Percentiles rank a stretch among this genome's conserved stretches.
Conservation (phyloP, 2,888 invertebrate genomes). For the Noctua janthe region DNA sequence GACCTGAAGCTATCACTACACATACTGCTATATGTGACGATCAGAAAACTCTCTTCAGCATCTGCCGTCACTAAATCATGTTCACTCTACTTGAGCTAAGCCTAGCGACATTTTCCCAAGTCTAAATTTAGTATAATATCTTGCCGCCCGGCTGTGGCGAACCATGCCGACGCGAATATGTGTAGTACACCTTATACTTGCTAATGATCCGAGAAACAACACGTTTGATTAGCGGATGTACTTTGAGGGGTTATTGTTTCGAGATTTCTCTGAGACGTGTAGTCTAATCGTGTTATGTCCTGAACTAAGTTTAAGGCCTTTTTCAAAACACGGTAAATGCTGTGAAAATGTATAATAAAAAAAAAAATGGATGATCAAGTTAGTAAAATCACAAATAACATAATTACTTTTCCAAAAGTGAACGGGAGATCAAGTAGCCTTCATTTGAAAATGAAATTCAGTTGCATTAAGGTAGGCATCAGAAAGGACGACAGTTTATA, state of each 20-base stretch:
- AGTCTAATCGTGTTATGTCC: not conserved
- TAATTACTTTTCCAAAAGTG: not conserved
- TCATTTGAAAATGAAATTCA: not conserved
- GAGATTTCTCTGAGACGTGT: constrained; percentile 11
- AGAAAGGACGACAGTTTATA: not conserved
- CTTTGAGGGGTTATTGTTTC: constrained; percentile 4
- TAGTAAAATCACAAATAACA: not conserved
- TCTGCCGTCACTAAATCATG: not conserved
- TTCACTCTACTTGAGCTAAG: not conserved
- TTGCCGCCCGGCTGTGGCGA: not conserved
- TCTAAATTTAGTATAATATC: not conserved
- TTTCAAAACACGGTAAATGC: not conserved
- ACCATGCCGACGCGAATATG: not conserved
- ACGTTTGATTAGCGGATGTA: constrained; percentile 18
- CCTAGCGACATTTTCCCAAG: no score
- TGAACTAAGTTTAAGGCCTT: not conserved
- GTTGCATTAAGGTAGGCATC: not conserved
- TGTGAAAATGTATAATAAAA: no score
- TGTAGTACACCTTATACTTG: constrained; percentile 8
- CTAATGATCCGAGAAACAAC: constrained; percentile 28
- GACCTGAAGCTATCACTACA: not conserved
- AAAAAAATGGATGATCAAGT: not conserved
- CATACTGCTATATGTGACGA: not conserved
- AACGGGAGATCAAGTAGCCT: not conserved
- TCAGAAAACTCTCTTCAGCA: not conserved